Conservation (phyloP, 2,797 vertebrate genomes). For the Perodicticus potto region DNA sequence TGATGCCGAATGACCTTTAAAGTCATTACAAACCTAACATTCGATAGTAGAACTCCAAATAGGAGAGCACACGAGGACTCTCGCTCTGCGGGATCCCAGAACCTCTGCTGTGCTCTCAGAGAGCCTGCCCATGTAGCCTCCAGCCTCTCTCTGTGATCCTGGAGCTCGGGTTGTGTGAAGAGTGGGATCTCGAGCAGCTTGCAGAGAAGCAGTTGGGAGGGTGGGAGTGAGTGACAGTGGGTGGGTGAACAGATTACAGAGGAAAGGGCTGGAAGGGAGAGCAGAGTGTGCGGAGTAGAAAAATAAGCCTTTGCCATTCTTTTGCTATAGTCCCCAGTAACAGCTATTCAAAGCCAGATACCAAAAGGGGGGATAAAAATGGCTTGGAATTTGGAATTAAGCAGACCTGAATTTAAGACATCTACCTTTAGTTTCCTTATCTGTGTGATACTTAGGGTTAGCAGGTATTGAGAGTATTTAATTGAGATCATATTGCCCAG, state of each 20-base stretch:
- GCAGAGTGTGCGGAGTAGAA: neutral
- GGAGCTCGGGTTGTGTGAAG: conserved; percentile 59
- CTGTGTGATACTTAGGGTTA: neutral
- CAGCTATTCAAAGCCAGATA: neutral
- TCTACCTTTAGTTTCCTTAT: neutral
- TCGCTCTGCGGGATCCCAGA: neutral
- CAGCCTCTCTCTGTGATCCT: neutral
- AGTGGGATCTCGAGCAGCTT: conserved; percentile 32
- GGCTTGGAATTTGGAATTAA: conserved; percentile 21
- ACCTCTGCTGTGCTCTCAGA: neutral
- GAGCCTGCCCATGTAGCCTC: conserved; percentile 28
- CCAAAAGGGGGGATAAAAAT: neutral
- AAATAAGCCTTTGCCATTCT: neutral
- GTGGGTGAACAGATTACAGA: conserved; percentile 67
- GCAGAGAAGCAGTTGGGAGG: conserved; percentile 55
- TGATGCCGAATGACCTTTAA: neutral
- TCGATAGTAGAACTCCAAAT: neutral
- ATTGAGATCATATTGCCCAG: conserved; percentile 1
- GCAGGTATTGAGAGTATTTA: conserved; percentile 3
- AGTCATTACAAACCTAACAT: neutral
- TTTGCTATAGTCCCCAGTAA: neutral
- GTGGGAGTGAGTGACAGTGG: conserved; percentile 69
- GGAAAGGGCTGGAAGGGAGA: conserved; percentile 42
- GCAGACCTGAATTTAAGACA: neutral
- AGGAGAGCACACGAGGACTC: neutral